Base-by-base conservation (phyloP, 2,888 invertebrate genomes). In the Xylota segnis region DNA sequence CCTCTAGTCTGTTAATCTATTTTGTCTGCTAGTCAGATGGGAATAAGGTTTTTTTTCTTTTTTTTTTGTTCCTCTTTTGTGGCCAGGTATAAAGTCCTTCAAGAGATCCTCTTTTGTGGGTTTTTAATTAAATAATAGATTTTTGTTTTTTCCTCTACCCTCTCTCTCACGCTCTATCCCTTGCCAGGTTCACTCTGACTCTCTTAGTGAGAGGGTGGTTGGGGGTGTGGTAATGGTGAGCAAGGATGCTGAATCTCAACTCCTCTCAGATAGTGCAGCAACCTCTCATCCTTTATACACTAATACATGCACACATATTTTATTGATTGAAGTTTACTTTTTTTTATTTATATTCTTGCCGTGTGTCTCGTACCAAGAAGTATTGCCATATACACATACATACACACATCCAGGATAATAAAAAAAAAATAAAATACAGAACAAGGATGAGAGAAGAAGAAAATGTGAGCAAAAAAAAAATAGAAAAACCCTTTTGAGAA, bases 241-340 rank as follows among this genome's bases (percentile, higher is more conserved):
- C 52, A 74, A 82, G 76, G 76, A 86, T 86, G 86, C 82, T 86
- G 52, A 59, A 58, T 74, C 72, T 79, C 74, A 63, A 63, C 58
- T 79, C 70, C 81, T 71, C 76, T 82, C 76, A 77, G 77, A 86
- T 86, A 86, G 86, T 86, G 86, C 86, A 86, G 82, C 81, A 86
- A 86, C 76, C 77, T 82, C 86, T 72, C 86, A 82, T 82, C 76
- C 77, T 63, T 77, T 71, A 72, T 43, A 77, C 82, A 86, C 82
- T 32, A 77, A 86, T 77, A 86, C 86, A 77, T 74, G 76, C 56
- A 82, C 61, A 77, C 59, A 65, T 82, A 86, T 82, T 86, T 86
- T 86, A 86, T 86, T 86, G 86, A 86, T 86, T 86, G 72, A 86
- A 86, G 86, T 86, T 82, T 82, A 68, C 66, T 81, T 79, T 77